phyloP scores from a whole-genome alignment of 2,888 invertebrate species.

The Hanleya hanleyi region DNA sequence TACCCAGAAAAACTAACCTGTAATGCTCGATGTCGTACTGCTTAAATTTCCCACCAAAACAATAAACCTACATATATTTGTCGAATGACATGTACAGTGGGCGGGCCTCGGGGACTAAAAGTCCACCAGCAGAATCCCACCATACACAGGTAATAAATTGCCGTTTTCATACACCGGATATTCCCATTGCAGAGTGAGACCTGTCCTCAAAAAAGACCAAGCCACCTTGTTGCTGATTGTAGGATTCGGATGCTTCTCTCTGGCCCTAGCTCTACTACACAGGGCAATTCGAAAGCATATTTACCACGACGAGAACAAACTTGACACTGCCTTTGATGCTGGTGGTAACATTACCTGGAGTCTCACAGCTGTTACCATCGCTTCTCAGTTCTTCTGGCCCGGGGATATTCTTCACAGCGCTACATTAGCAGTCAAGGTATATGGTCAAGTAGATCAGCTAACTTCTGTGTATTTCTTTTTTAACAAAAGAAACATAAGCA shows the following conservation, averaged over 20 bases:
- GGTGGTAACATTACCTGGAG: conserved; percentile 7
- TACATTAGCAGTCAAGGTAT: neutral
- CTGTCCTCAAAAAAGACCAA: neutral
- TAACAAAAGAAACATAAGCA: too few species aligned
- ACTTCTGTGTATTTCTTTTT: too few species aligned
- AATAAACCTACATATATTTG: too few species aligned
- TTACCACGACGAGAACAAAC: neutral
- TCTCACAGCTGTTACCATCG: neutral
- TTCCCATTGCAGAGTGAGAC: neutral
- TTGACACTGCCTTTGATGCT: neutral
- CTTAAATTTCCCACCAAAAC: too few species aligned
- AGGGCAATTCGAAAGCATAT: neutral
- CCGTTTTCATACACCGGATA: too few species aligned
- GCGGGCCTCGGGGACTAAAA: too few species aligned
- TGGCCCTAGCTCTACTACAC: neutral
- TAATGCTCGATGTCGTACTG: too few species aligned
- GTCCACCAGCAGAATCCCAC: too few species aligned
- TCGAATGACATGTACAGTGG: too few species aligned
- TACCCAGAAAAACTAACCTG: too few species aligned
- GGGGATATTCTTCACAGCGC: neutral
- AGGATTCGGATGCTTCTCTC: neutral
- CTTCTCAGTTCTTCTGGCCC: conserved; percentile 8
- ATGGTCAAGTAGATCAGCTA: neutral
- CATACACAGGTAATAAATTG: too few species aligned
- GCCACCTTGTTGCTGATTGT: neutral